Evolutionary conservation across 2,113 vertebrate species (phyloP).

Genomic region (Pelusios castaneus): DNA sequence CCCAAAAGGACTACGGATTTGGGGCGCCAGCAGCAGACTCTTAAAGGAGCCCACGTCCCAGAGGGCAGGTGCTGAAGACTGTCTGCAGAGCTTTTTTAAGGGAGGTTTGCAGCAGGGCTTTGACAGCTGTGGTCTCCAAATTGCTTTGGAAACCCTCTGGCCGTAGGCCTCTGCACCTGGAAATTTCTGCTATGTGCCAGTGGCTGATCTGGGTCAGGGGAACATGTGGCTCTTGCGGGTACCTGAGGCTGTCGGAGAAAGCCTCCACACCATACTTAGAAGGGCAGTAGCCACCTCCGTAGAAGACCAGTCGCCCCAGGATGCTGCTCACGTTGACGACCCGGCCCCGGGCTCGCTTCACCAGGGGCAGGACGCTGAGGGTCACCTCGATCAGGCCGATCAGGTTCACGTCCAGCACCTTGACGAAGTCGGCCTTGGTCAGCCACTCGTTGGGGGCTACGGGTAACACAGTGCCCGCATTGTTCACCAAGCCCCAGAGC

Average conservation of each 20-base stretch:
- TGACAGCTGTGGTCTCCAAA: background rate
- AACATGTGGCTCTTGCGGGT: background rate
- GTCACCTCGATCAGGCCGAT: conserved; percentile 80
- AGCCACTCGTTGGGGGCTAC: conserved; percentile 79
- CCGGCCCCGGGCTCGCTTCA: conserved; percentile 80
- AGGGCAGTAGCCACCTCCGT: conserved; percentile 79
- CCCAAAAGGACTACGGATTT: background rate
- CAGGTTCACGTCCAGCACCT: conserved; percentile 81
- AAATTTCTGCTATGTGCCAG: too few relatives aligned
- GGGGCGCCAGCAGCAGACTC: too few relatives aligned
- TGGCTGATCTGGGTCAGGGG: background rate
- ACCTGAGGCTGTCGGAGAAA: conserved; percentile 84
- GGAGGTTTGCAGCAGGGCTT: background rate
- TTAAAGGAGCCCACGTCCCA: background rate
- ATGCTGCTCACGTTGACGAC: conserved; percentile 82
- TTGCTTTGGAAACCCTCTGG: background rate
- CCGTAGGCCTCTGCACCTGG: too few relatives aligned
- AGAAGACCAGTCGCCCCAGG: conserved; percentile 72
- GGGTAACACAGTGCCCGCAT: conserved; percentile 77
- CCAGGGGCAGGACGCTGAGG: conserved; percentile 78
- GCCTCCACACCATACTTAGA: conserved; percentile 84
- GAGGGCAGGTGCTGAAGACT: too few relatives aligned
- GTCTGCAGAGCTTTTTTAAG: background rate
- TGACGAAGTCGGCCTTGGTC: conserved; percentile 76
- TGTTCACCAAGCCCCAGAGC: conserved; percentile 88